Conservation (phyloP, 2,888 invertebrate species). For the Athalia circularis region DNA sequence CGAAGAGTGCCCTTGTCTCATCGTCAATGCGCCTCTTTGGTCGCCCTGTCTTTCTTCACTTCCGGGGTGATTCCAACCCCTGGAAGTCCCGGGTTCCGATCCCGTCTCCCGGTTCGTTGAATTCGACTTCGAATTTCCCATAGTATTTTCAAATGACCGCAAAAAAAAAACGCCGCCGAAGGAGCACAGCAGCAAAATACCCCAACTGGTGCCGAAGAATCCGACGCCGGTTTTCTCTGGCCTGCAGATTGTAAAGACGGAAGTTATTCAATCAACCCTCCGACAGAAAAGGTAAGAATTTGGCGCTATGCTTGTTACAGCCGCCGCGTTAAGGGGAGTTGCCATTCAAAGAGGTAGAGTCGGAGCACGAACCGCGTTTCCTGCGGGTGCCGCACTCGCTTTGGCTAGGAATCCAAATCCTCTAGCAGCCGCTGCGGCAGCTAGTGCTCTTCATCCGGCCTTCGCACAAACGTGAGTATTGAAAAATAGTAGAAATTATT, state of each 20-base stretch:
- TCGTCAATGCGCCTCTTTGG: slow-evolving; percentile 2
- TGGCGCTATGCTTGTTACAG: slow-evolving; percentile 75
- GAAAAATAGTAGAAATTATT: not conserved
- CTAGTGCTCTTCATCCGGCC: slow-evolving; percentile 86
- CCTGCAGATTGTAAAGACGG: too few species aligned
- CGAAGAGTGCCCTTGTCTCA: not conserved
- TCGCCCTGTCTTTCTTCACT: not conserved
- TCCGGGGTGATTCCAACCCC: not conserved
- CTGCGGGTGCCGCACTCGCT: slow-evolving; percentile 84
- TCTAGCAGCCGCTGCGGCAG: slow-evolving; percentile 81
- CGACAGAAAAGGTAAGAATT: slow-evolving; percentile 64
- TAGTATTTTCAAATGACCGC: not conserved
- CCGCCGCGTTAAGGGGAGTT: slow-evolving; percentile 88
- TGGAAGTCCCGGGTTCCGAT: slow-evolving; percentile 17
- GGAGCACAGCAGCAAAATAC: too few species aligned
- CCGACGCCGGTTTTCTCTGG: too few species aligned
- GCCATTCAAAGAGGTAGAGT: slow-evolving; percentile 87
- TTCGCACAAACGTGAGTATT: slow-evolving; percentile 91
- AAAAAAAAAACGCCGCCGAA: too few species aligned
- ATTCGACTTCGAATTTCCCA: slow-evolving; percentile 12
- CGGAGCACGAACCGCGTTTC: slow-evolving; percentile 77
- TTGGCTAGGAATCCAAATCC: slow-evolving; percentile 82
- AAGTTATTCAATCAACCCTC: slow-evolving; percentile 52
- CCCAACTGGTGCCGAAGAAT: too few species aligned
- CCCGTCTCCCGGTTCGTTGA: not conserved